Percentiles rank a stretch among this genome's conserved stretches.
Evolutionary conservation across 92 coral and sea anemone species (phyloP).

Genomic region (Micromussa lordhowensis): DNA sequence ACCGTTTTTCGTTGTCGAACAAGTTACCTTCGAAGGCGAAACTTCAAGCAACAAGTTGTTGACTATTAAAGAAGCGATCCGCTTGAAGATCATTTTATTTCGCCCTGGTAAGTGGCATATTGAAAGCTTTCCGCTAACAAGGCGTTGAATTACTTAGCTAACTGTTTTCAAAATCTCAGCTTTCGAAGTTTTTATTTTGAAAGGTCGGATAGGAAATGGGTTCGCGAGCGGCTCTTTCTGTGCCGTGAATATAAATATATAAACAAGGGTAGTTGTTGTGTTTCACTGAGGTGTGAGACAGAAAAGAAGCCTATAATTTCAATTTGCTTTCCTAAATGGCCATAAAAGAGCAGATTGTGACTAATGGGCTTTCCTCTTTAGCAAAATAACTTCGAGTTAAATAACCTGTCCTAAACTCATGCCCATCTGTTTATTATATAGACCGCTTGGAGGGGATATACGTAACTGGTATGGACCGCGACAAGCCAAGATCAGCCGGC

Average conservation of each 20-base stretch:
- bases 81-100: not conserved
- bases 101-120: constrained; percentile 25
- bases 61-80: constrained; percentile 14
- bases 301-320: not conserved
- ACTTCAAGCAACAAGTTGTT: constrained; percentile 63
- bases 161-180: not conserved
- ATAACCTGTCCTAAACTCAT: constrained; percentile 7
- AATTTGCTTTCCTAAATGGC: not conserved
- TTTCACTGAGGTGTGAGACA: not conserved
- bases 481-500: not conserved
- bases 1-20: constrained; percentile 25
- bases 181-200: constrained; percentile 20
- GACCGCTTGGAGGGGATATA: not conserved
- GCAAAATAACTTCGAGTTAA: constrained; percentile 11
- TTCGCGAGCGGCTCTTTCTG: constrained; percentile 13
- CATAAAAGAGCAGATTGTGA: constrained; percentile 12
- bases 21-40: constrained; percentile 16
- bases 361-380: not conserved
- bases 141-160: not conserved
- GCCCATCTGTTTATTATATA: not conserved
- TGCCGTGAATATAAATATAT: not conserved
- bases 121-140: not conserved
- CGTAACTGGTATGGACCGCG: constrained; percentile 25
- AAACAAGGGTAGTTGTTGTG: constrained; percentile 2
- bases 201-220: constrained; percentile 30